These are phyloP conservation scores for Hycleus cichorii DNA, from an alignment of 1,140 invertebrate species.

Conservation along the genomic window DNA sequence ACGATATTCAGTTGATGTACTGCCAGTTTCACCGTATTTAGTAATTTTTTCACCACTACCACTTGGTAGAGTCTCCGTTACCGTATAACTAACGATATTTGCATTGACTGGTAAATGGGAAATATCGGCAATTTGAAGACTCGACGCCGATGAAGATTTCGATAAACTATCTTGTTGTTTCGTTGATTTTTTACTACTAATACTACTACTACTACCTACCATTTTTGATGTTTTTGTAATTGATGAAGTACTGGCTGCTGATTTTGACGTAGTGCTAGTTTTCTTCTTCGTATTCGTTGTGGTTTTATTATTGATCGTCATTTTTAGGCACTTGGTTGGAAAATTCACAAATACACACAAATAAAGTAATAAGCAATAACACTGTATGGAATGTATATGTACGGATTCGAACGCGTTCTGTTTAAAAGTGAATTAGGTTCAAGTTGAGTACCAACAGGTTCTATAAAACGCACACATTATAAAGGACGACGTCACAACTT, in stretches of 20 bases:
- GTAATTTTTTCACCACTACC: constrained; percentile 39
- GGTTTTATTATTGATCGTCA: constrained; percentile 36
- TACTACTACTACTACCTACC: constrained; percentile 4
- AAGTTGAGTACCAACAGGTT: constrained; percentile 9
- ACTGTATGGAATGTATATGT: constrained; percentile 10
- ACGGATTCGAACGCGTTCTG: constrained; percentile 27
- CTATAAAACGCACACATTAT: background rate
- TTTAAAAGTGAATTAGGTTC: constrained; percentile 27
- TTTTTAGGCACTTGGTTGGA: constrained; percentile 24
- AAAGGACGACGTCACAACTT: constrained; percentile 14
- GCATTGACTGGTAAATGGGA: constrained; percentile 35
- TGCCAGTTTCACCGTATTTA: constrained; percentile 33
- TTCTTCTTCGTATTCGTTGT: constrained; percentile 29
- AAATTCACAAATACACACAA: constrained; percentile 10
- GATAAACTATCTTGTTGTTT: constrained; percentile 23
- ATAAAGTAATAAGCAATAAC: constrained; percentile 21
- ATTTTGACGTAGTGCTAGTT: constrained; percentile 12
- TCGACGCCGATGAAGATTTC: constrained; percentile 35
- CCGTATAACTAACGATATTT: constrained; percentile 34
- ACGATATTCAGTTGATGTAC: constrained; percentile 35
- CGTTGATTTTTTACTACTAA: background rate
- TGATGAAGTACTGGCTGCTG: constrained; percentile 21
- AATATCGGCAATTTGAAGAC: constrained; percentile 37
- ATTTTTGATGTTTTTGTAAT: constrained; percentile 24
- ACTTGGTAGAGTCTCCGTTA: constrained; percentile 34